Evolutionary conservation across 2,113 vertebrate genomes (phyloP).

Genomic region (Cryptoleucopteryx plumbea): DNA sequence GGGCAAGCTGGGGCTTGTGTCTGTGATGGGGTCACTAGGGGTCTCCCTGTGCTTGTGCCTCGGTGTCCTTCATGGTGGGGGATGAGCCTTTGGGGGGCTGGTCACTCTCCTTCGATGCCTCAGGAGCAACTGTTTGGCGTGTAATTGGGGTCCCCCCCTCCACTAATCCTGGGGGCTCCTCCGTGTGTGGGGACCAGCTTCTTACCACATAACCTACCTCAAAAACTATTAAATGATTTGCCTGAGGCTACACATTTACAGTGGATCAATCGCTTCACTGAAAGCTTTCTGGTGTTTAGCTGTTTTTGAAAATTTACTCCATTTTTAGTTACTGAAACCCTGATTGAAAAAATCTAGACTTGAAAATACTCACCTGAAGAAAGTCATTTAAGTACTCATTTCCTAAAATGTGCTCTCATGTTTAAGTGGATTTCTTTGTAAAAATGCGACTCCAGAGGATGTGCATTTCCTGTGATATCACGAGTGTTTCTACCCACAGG

Average conservation of each 20-base stretch:
- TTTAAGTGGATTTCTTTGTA: neutral
- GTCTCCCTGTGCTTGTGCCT: rapidly evolving
- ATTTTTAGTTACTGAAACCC: neutral
- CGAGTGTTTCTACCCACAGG: neutral
- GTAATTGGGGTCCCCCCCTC: rapidly evolving
- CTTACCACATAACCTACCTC: neutral
- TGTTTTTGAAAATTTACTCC: neutral
- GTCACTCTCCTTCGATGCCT: rapidly evolving
- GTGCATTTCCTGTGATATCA: neutral
- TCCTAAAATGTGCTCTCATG: neutral
- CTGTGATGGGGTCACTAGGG: rapidly evolving
- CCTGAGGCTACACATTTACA: neutral
- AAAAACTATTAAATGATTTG: neutral
- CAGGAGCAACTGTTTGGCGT: neutral
- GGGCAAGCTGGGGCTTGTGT: rapidly evolving
- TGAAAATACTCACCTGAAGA: neutral
- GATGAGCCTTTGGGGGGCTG: neutral
- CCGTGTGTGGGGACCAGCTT: neutral
- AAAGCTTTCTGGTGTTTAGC: neutral
- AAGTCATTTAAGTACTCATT: neutral
- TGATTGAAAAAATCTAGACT: neutral
- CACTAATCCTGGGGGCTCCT: neutral
- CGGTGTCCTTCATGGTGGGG: too few relatives aligned
- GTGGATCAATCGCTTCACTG: neutral
- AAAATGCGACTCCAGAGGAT: neutral